phyloP scores from a whole-genome alignment of 2,113 vertebrate genomes.

The Hypanus sabinus region DNA sequence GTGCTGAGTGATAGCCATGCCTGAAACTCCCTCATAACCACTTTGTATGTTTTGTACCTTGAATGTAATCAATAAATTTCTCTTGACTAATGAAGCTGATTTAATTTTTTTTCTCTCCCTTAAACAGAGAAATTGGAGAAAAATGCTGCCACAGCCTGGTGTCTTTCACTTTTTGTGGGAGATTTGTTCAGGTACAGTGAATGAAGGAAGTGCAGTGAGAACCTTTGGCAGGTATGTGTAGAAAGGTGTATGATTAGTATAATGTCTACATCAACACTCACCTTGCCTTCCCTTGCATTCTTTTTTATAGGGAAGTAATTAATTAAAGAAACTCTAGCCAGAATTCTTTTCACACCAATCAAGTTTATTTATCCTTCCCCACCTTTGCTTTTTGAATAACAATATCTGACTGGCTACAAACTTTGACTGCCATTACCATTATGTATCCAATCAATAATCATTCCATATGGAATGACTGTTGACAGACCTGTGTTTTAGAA shows the following conservation, averaged over 20 bases:
- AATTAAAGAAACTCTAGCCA: too few species aligned
- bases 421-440: neutral
- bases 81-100: neutral
- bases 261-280: neutral
- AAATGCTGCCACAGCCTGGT: constrained; percentile 66
- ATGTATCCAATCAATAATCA: neutral
- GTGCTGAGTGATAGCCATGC: neutral
- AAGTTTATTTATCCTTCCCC: neutral
- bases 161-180: constrained; percentile 79
- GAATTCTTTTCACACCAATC: neutral
- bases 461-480: neutral
- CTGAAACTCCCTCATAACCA: too few species aligned
- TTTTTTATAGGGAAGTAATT: neutral
- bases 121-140: neutral
- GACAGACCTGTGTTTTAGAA: neutral
- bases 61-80: neutral
- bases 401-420: neutral
- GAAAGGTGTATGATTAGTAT: neutral
- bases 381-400: neutral
- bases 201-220: constrained; percentile 64
- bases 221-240: constrained; percentile 76
- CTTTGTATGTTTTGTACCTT: neutral
- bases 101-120: neutral
- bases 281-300: too few species aligned
- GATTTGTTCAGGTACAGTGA: constrained; percentile 55